These are phyloP conservation scores for Nymphalis c-album DNA, from an alignment of 2,888 invertebrate genomes.

Conservation along the genomic window DNA sequence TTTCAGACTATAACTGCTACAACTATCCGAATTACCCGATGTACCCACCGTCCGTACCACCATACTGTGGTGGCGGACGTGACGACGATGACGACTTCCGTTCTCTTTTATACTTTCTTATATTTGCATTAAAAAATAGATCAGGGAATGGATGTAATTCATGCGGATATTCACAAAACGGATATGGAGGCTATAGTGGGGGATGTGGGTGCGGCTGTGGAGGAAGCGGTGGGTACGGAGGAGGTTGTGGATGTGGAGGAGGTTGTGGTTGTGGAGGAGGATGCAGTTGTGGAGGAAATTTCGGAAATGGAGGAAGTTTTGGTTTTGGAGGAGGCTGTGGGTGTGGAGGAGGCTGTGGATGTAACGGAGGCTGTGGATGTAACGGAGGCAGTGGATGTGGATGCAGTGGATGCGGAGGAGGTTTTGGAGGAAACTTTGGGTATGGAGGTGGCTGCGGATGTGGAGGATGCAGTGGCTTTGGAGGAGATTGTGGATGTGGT, in stretches of 20 bases:
- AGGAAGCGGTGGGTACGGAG: neutral
- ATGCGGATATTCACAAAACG: constrained; percentile 27
- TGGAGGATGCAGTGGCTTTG: constrained; percentile 14
- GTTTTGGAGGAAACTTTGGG: neutral
- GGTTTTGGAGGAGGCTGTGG: neutral
- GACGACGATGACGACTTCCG: constrained; percentile 46
- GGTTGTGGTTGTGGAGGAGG: constrained; percentile 9
- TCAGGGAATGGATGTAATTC: constrained; percentile 27
- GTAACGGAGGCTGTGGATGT: neutral
- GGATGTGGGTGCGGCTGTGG: constrained; percentile 14
- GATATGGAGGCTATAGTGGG: constrained; percentile 27
- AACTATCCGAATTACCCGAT: constrained; percentile 17
- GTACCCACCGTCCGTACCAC: constrained; percentile 42
- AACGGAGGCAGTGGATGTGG: neutral
- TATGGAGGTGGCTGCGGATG: constrained; percentile 29
- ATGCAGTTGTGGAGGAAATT: neutral
- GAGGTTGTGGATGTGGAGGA: constrained; percentile 8
- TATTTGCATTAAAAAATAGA: constrained; percentile 55
- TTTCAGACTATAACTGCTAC: constrained; percentile 29
- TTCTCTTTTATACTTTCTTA: constrained; percentile 53
- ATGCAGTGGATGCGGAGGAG: neutral
- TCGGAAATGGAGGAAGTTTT: constrained; percentile 7
- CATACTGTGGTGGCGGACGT: constrained; percentile 48
- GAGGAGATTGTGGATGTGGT: neutral
- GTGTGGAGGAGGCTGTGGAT: neutral